Percentiles rank a stretch among this genome's conserved stretches.
These are phyloP conservation scores for Holothuria leucospilota DNA, from an alignment of 53 echinoderm and acorn worm genomes.

Conservation along the genomic window DNA sequence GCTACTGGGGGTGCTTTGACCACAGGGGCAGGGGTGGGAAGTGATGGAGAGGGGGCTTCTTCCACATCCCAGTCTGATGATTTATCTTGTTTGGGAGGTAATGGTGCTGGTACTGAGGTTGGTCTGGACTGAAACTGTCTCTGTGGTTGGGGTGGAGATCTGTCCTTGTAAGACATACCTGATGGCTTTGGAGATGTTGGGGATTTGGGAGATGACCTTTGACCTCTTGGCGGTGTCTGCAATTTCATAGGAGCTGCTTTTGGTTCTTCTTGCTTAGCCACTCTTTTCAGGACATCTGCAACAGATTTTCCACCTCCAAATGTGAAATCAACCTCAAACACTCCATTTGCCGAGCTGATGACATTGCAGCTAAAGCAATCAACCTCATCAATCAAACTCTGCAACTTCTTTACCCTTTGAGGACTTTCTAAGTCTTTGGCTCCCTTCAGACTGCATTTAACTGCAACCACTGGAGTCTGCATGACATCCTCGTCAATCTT, in stretches of 20 bases:
- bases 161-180: not conserved
- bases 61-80: conserved; percentile 29
- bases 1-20: not conserved
- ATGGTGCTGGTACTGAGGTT: not conserved
- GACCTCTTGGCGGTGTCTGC: conserved; percentile 48
- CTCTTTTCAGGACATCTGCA: conserved; percentile 45
- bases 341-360: conserved; percentile 65
- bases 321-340: conserved; percentile 83
- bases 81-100: not conserved
- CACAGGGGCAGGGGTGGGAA: not conserved
- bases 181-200: conserved; percentile 21
- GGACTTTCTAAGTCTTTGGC: conserved; percentile 59
- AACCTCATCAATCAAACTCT: conserved; percentile 60
- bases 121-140: conserved; percentile 20
- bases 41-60: not conserved
- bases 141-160: conserved; percentile 3
- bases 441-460: conserved; percentile 79
- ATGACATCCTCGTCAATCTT: conserved; percentile 72
- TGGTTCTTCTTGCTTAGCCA: conserved; percentile 53
- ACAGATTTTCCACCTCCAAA: conserved; percentile 69
- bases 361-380: conserved; percentile 77
- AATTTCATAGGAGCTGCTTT: conserved; percentile 42
- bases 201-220: conserved; percentile 9
- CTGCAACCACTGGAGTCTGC: conserved; percentile 80
- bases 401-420: conserved; percentile 58